These are phyloP conservation scores for Chiroxiphia lanceolata DNA, from an alignment of 2,797 vertebrate genomes.

Conservation along the genomic window DNA sequence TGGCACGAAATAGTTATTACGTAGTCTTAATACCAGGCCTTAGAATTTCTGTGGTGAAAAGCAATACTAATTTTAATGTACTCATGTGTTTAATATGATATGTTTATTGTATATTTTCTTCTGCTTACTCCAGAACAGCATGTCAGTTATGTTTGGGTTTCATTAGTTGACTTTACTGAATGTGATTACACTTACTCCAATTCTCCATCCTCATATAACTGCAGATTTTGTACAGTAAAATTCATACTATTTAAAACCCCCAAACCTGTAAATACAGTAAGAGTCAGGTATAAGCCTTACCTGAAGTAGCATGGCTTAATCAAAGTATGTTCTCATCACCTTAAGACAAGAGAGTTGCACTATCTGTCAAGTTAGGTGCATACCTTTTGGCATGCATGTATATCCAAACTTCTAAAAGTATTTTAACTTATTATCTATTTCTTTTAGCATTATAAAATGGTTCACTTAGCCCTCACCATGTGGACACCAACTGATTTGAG, in stretches of 20 bases:
- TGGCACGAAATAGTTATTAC: neutral
- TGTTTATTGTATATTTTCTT: neutral
- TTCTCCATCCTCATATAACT: neutral
- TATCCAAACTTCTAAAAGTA: neutral
- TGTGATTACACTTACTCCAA: neutral
- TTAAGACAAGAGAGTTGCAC: neutral
- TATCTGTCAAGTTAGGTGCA: neutral
- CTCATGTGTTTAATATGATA: neutral
- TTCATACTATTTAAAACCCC: neutral
- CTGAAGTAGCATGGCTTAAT: neutral
- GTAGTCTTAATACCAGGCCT: neutral
- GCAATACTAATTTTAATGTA: neutral
- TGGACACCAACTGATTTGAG: slow-evolving; percentile 53
- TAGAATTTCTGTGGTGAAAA: neutral
- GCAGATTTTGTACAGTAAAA: neutral
- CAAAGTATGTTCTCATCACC: neutral
- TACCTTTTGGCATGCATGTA: neutral
- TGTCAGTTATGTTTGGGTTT: neutral
- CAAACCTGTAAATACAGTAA: neutral
- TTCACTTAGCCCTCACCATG: slow-evolving; percentile 15
- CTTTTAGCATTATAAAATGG: neutral
- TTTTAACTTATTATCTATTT: neutral
- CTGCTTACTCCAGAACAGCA: neutral
- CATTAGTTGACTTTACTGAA: neutral
- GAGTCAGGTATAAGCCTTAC: neutral